Evolutionary conservation across 2,888 invertebrate genomes (phyloP), one percentile per base, ranked within the genome.

Genomic region (Meandrusa payeni): DNA sequence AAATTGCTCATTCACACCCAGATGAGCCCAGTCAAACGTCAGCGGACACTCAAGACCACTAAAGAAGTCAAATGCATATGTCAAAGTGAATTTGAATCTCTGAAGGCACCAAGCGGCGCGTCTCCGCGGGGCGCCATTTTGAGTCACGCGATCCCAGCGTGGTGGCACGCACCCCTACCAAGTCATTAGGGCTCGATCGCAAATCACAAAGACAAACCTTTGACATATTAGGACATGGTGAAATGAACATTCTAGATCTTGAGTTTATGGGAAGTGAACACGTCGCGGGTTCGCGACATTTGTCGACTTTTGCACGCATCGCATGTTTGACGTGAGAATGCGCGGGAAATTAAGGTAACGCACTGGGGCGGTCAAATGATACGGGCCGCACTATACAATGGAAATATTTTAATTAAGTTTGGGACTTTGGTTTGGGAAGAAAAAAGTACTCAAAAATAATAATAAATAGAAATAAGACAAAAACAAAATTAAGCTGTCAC

Each of bases 1-100:
- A 60, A 82, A 85, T 83, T 83, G 85, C 74, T 74, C 79, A 76
- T 83, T 85, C 83, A 85, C 78, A 79, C 78, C 65, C 65, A 55
- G 67, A 32, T 69, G 70, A 52, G 47, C 64, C 65, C 69, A 64
- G 57, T 68, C 61, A 64, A 59, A 64, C 64, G 61, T 53, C 69
- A 69, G 67, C 61, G 61, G 61, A 55, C 71, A 71, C 71, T 73
- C 70, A 65, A 72, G 73, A 71, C 61, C 61, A 44, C 50, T 54
- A 61, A 67, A 71, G 65, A 69, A 69, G 69, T 71, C 71, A 64
- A 65, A 69, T 53, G 61, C 73, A 69, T 71, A 69, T 69, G 76
- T 76, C 76, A 72, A 72, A 65, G 55, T 64, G 64, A 59, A 75
- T 75, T 74, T 70, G 66, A 73, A 70, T 69, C 61, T 52, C 44